Percentiles rank a stretch among this genome's conserved stretches.
Conservation (phyloP, 2,797 vertebrate genomes). For the Selene dorsalis region DNA sequence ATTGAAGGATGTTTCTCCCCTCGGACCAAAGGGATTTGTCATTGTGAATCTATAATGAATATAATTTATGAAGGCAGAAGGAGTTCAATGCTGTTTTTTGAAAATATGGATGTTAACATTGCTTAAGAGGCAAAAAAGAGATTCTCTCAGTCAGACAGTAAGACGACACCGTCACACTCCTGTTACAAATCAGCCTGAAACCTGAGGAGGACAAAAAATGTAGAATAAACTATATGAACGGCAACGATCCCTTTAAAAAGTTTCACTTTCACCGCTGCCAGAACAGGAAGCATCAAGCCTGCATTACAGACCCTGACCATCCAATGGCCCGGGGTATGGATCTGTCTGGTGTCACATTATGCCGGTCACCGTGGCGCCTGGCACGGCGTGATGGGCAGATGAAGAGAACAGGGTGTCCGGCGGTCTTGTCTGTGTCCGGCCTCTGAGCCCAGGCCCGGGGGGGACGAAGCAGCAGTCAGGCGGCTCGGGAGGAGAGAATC, state of each 20-base stretch:
- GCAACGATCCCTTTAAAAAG: neutral
- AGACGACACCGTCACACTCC: neutral
- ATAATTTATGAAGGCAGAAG: neutral
- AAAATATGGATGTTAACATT: neutral
- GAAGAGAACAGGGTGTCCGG: constrained; percentile 38
- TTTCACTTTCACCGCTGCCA: neutral
- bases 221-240: neutral
- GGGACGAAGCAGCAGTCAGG: constrained; percentile 36
- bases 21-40: neutral
- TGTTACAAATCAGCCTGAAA: neutral
- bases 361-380: constrained; percentile 17
- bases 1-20: constrained; percentile 20
- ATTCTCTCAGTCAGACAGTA: neutral
- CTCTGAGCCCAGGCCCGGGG: constrained; percentile 33
- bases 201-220: neutral
- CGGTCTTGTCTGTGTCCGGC: constrained; percentile 50
- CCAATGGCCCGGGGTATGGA: constrained; percentile 4
- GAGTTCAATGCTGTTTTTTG: neutral
- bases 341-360: constrained; percentile 31
- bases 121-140: neutral
- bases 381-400: constrained; percentile 32
- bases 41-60: neutral
- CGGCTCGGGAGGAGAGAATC: constrained; percentile 58
- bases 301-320: constrained; percentile 3
- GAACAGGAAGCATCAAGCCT: constrained; percentile 1